Percentiles rank a stretch among this genome's conserved stretches.
Conservation (phyloP, 2,113 vertebrate species). For the Chaetorhynchus papuensis region DNA sequence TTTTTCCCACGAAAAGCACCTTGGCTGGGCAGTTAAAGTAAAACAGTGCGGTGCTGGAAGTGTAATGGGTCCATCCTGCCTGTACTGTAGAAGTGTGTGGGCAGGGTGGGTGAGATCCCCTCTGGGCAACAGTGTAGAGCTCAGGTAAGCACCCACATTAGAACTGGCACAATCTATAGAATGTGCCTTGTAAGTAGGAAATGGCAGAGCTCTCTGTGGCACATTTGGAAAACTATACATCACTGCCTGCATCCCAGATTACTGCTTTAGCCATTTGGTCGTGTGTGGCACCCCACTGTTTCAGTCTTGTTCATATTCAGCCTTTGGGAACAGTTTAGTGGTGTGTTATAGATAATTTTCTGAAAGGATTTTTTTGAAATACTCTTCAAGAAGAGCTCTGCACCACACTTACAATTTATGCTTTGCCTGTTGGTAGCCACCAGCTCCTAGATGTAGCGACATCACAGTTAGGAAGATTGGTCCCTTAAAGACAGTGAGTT, state of each 20-base stretch:
- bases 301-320: neutral
- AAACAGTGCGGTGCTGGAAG: neutral
- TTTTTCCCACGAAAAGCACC: neutral
- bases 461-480: neutral
- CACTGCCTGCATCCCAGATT: neutral
- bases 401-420: neutral
- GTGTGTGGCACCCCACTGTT: neutral
- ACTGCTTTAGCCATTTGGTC: neutral
- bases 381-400: neutral
- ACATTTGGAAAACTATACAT: neutral
- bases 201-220: neutral
- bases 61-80: neutral
- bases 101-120: neutral
- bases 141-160: neutral
- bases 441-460: neutral
- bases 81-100: neutral
- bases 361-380: neutral
- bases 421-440: neutral
- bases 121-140: neutral
- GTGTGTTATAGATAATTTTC: neutral
- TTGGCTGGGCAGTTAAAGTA: neutral
- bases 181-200: neutral
- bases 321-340: neutral
- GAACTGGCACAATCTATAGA: neutral
- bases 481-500: neutral